These are phyloP conservation scores for Cyprinodon variegatus DNA, from an alignment of 2,113 vertebrate species.

Conservation along the genomic window DNA sequence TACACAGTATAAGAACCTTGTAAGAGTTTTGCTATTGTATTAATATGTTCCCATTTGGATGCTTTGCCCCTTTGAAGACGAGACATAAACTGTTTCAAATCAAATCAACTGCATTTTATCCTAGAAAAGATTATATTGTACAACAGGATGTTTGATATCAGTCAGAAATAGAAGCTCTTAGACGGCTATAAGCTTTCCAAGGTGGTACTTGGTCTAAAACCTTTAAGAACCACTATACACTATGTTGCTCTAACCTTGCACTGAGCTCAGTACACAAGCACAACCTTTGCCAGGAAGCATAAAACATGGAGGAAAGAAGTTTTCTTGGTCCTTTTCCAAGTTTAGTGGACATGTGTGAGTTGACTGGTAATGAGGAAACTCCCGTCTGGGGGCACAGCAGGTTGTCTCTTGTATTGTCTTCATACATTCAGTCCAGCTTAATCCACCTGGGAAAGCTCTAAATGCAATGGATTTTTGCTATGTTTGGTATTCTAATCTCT, in stretches of 20 bases:
- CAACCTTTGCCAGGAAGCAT: not conserved
- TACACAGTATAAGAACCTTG: not conserved
- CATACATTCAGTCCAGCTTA: slow-evolving; percentile 1
- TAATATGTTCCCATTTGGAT: not conserved
- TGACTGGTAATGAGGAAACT: slow-evolving; percentile 18
- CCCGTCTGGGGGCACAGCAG: slow-evolving; percentile 22
- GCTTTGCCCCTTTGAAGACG: not conserved
- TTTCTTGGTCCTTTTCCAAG: slow-evolving; percentile 13
- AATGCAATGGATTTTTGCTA: slow-evolving; percentile 1
- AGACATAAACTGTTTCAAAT: not conserved
- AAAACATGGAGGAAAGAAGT: not conserved
- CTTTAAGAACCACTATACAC: slow-evolving; percentile 1
- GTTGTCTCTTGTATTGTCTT: slow-evolving; percentile 25
- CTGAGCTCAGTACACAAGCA: slow-evolving; percentile 10
- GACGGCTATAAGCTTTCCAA: not conserved
- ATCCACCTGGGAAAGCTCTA: not conserved
- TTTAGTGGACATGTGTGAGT: slow-evolving; percentile 26
- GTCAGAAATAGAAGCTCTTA: not conserved
- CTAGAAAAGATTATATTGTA: not conserved
- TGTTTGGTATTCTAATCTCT: slow-evolving; percentile 5
- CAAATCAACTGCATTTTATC: not conserved
- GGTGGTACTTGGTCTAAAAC: not conserved
- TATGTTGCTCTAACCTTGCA: slow-evolving; percentile 44
- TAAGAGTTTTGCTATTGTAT: not conserved
- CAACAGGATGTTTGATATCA: not conserved